Evolutionary conservation across 2,797 vertebrate genomes (phyloP), one percentile per base, ranked within the genome.

Genomic region (Notolabrus celidotus): DNA sequence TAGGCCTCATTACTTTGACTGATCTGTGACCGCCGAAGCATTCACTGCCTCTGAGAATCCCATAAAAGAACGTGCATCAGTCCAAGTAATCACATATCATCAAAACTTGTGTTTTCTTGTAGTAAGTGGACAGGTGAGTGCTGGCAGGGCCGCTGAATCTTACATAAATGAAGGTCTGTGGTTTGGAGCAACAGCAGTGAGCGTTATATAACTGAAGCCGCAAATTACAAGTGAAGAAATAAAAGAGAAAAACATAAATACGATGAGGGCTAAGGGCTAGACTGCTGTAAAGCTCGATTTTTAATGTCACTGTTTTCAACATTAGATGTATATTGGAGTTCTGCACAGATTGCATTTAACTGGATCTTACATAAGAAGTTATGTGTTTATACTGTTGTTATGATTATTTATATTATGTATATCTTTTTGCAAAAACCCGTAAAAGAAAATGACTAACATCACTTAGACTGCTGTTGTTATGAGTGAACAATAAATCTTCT

Each of bases 1-100:
- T 51, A 23, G 52, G 51, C 31, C 65, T 77, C 76, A 60, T 86
- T 83, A 82, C 63, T 75, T 70, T 79, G 74, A 89, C 49, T 57
- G 77, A 90, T 86, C 66, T 77, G 82, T 71, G 62, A 70, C 42
- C 36, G 12, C 33, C 60, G 63, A 77, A 53, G 61, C 62, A 68
- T 66, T 41, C 50, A 14, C 46, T 10, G 51, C 54, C 58, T 73
- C 34, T 17, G 43, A 65, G 74, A 71, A 31, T 25, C 22, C 36
- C 63, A 66, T 41, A 70, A 80, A 80, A 64, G 67, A 75, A 52
- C 49, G 67, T 3, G 59, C 39, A 43, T 78, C 52, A 75, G 56
- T 63, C 51, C 31, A 55, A 59, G 27, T 53, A 45, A 77, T 83
- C 51, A 31, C 67, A 67, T 73, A 68, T 67, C 60, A 60, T 51